phyloP scores from a whole-genome alignment of 2,113 vertebrate genomes.

The Elephantulus edwardii region DNA sequence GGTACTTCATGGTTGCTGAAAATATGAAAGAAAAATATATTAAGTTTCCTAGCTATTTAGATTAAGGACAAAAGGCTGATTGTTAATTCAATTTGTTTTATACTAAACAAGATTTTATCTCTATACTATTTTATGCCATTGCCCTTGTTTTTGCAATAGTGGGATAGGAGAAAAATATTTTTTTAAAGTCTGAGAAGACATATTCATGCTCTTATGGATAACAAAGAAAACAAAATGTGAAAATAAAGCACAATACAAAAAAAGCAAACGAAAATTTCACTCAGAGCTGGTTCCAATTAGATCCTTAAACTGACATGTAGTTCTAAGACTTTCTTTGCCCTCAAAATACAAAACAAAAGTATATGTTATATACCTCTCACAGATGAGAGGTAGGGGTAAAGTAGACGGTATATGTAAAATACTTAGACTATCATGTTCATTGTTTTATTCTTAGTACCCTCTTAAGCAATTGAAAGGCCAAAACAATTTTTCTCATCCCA shows the following conservation, averaged over 20 bases:
- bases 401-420: neutral
- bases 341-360: no score
- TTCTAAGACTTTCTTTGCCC: no score
- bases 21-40: neutral
- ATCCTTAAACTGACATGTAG: neutral
- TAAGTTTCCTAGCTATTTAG: neutral
- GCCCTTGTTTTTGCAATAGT: neutral
- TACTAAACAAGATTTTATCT: neutral
- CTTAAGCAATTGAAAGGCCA: neutral
- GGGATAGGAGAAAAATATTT: neutral
- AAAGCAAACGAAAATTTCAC: neutral
- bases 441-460: neutral
- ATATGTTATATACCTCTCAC: no score
- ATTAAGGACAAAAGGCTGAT: neutral
- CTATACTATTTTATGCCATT: neutral
- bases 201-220: neutral
- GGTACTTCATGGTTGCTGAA: neutral
- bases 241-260: neutral
- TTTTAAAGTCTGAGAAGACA: neutral
- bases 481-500: neutral
- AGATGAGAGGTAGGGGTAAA: neutral
- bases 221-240: neutral
- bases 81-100: slow-evolving; percentile 32
- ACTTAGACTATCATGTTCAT: neutral
- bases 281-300: neutral